phyloP scores from a whole-genome alignment of 1,140 invertebrate species.

The Drosophila sp. region DNA sequence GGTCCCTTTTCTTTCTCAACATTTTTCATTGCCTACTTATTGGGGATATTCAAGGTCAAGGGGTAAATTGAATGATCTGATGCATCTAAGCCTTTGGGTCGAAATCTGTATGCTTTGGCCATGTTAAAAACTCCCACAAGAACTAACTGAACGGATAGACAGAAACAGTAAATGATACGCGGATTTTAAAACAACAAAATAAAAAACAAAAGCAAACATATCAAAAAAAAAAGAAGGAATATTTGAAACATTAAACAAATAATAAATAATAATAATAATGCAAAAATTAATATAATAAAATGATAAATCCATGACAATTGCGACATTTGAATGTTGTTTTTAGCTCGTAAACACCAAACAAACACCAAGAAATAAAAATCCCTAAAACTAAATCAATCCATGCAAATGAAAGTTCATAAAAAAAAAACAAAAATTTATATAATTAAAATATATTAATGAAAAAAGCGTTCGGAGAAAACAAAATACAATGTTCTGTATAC shows the following conservation, averaged over 20 bases:
- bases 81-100: not conserved
- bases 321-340: constrained; percentile 4
- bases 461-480: not conserved
- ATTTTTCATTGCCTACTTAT: constrained; percentile 31
- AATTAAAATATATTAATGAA: not conserved
- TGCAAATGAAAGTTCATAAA: not conserved
- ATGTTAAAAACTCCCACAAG: not conserved
- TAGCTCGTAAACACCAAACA: not conserved
- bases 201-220: constrained; percentile 1
- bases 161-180: not conserved
- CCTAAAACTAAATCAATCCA: not conserved
- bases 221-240: not conserved
- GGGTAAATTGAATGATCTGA: too few relatives aligned
- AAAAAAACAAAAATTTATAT: not conserved
- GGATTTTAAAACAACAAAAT: not conserved
- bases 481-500: constrained; percentile 1
- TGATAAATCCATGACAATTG: constrained; percentile 4
- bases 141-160: not conserved
- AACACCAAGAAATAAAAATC: constrained; percentile 2
- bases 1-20: not conserved
- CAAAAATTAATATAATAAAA: not conserved
- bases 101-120: not conserved
- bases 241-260: not conserved
- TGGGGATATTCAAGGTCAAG: constrained; percentile 32
- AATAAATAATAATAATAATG: not conserved